Base-by-base conservation (phyloP, 2,888 invertebrate species). In the Gymnocheta viridis region DNA sequence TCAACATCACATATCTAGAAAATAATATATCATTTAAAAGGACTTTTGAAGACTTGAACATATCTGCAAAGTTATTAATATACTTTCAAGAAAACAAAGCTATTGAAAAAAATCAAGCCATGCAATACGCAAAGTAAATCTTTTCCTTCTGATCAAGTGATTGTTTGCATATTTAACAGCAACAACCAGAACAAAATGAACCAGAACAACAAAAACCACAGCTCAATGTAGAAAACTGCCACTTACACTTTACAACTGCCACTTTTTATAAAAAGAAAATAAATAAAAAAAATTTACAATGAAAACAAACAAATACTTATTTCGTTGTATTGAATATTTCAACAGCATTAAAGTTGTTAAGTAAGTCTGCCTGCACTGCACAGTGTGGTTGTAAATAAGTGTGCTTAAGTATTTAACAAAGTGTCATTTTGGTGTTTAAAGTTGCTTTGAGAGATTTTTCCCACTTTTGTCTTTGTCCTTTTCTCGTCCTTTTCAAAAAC, bases 381-480 rank as follows among this genome's bases (percentile, higher is more conserved):
- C n/a, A n/a, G 7, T 29, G 27, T 38, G 17, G 29, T 10, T 38
- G 44, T 41, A 44, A 17, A 12, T 9, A 9, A n/a, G 29, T 35
- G 29, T 27, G 19, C 7, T 7, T 27, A 10, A n/a, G 62, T 41
- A 51, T 54, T 62, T 67, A 51, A 73, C 41, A 41, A 69, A 62
- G 69, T 74, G 62, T 64, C 69, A 69, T 74, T 81, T 74, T 54
- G 22, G 24, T 72, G 49, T 64, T 69, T 62, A 17, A 64, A 69
- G 35, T 69, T 44, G 32, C 44, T 49, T 32, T 44, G 14, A 32
- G 12, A 27, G 29, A 51, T 54, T 74, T 62, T 62, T 66, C 32
- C 27, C 29, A 22, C 44, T 70, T 44, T 29, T 64, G 56, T 17
- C 58, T 24, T 60, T 12, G 5, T 62, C n/a, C 22, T 4, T 49